A percentile compares a stretch with the other conserved stretches of the same genome.
These are phyloP conservation scores for Trialeurodes vaporariorum DNA, from an alignment of 1,140 invertebrate genomes.

Conservation along the genomic window DNA sequence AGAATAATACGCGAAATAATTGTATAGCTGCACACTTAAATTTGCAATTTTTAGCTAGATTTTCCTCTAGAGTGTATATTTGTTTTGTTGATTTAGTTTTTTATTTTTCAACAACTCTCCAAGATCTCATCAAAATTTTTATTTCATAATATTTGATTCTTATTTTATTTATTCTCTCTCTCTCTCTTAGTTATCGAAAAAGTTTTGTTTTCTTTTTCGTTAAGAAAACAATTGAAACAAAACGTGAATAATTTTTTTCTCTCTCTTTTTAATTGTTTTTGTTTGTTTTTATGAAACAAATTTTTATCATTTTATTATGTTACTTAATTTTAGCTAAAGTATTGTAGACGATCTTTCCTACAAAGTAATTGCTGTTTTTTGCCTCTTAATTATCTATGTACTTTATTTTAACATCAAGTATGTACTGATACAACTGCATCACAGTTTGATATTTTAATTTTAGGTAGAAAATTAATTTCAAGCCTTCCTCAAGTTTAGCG, in stretches of 20 bases:
- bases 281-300: not conserved
- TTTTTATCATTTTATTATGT: conserved; percentile 1
- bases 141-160: not conserved
- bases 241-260: too few relatives aligned
- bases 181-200: not conserved
- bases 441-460: too few relatives aligned
- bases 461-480: too few relatives aligned
- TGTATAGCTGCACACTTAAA: conserved; percentile 42
- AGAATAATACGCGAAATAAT: conserved; percentile 89
- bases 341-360: too few relatives aligned
- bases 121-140: conserved; percentile 1
- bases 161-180: not conserved
- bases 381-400: too few relatives aligned
- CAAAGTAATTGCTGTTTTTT: too few relatives aligned
- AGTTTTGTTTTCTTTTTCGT: not conserved
- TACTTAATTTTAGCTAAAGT: conserved; percentile 1
- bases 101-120: not conserved
- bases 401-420: too few relatives aligned
- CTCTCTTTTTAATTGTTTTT: not conserved
- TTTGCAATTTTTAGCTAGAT: too few relatives aligned
- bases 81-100: not conserved
- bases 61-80: not conserved
- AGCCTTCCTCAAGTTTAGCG: too few relatives aligned
- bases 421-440: too few relatives aligned
- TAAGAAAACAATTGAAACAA: too few relatives aligned